Base-by-base conservation (phyloP, 2,888 invertebrate genomes). In the Nomada fabriciana region DNA sequence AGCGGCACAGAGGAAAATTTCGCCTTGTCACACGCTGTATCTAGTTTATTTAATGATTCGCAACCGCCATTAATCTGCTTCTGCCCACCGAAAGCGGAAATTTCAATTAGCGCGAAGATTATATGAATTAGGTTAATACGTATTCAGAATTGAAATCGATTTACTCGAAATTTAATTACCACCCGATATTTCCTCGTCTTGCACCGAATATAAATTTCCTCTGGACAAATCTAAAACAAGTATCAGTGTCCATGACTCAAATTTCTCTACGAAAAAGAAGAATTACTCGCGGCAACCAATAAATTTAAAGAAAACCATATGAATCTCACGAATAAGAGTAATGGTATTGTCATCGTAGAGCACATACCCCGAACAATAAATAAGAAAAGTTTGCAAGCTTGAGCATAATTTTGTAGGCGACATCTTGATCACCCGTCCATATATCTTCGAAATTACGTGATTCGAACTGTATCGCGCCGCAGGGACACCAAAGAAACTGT, bases 61-160 rank as follows among this genome's bases (percentile, higher is more conserved):
- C 50, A 43, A n/a, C 43, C 18, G 13, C 42, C 42, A 61, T 71
- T 80, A 77, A 80, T 80, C 78, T 43, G n/a, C 61, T 20, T 13
- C 18, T 61, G 61, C 10, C 50, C 63, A 25, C 68, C 59, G 59
- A 64, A 61, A 72, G 53, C 71, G 55, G 74, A 71, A 68, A 83
- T 83, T 75, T 79, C 80, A 79, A 79, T 80, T 80, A 73, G 57
- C 63, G 42, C 68, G 68, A 79, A 72, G 80, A 79, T 80, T 79
- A 80, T 79, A 79, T 73, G 80, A 72, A 80, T 57, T 80, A 79
- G 80, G 80, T 79, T 80, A 80, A 80, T 80, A 79, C 79, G 47
- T 72, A 43, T 80, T 79, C 68, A 68, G 63, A 80, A 73, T 73
- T 73, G 80, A 59, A 79, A 80, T 52, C 80, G 80, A 80, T 80